Evolutionary conservation across 2,888 invertebrate species (phyloP), one percentile per base, ranked within the genome.

Genomic region (Stenoptilia bipunctidactyla): DNA sequence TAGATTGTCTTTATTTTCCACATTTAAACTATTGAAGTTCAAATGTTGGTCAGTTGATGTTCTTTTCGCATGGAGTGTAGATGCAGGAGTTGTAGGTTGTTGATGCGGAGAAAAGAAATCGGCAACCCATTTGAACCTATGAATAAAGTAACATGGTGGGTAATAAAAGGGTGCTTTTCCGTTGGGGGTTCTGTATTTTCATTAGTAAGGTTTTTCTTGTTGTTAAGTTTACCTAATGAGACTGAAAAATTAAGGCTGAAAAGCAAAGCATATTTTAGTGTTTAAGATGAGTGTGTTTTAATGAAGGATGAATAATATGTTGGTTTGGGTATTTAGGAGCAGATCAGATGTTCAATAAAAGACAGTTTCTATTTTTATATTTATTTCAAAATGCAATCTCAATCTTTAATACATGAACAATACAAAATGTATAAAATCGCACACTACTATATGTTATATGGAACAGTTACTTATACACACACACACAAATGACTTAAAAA

Each of bases 361-460:
- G 39, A 39, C 57, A 45, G 36, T 43, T 36, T 46, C 53, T 45
- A 50, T 52, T 64, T 72, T 72, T 56, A 72, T 65, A 62, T 63
- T 73, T 76, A 66, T 72, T 66, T 67, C 75, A 70, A 77, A 80
- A 83, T 77, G 77, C 77, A 82, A 77, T 76, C 77, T 80, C 76
- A 77, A 77, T 68, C 20, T 66, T 75, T 80, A 77, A 61, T 79
- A 82, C 77, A 79, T 61, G 20, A 56, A 61, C 71, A 73, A 73
- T 82, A 82, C 64, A 82, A 82, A 82, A 77, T 73, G 74, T 82
- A 80, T 74, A 80, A 82, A 82, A 80, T 66, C 61, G 59, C 72
- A 72, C 73, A 71, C 66, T 61, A 62, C 55, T 59, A 51, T 45
- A 56, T 52, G 49, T 50, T 53, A 56, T 58, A 61, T 48, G 34